Evolutionary conservation across 2,113 vertebrate genomes (phyloP).

Genomic region (Ovis canadensis): DNA sequence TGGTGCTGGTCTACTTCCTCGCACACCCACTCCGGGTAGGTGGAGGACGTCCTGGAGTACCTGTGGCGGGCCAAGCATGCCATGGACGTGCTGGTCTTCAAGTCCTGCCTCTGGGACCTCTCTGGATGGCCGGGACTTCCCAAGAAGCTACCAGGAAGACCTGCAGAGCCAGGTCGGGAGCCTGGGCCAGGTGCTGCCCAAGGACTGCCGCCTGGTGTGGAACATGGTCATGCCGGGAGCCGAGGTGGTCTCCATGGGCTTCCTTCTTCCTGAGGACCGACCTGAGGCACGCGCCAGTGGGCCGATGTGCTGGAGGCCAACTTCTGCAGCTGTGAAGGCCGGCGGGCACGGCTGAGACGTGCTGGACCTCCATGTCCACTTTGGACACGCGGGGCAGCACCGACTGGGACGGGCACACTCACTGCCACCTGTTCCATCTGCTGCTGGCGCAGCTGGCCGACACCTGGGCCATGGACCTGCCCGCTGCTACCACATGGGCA

Average conservation of each 20-base stretch:
- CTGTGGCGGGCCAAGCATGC: constrained; percentile 28
- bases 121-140: constrained; percentile 74
- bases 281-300: constrained; percentile 57
- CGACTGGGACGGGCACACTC: constrained; percentile 82
- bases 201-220: constrained; percentile 82
- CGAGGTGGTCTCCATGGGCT: constrained; percentile 76
- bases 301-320: constrained; percentile 83
- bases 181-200: constrained; percentile 68
- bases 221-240: constrained; percentile 85
- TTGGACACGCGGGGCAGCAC: constrained; percentile 76
- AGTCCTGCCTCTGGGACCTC: constrained; percentile 87
- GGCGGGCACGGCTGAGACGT: constrained; percentile 76
- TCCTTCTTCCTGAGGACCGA: constrained; percentile 67
- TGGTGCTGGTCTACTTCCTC: constrained; percentile 86
- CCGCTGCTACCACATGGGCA: rapidly evolving
- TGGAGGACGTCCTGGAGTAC: constrained; percentile 78
- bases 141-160: constrained; percentile 73
- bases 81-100: constrained; percentile 78
- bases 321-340: constrained; percentile 80
- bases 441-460: constrained; percentile 79
- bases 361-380: constrained; percentile 85
- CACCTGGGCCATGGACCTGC: constrained; percentile 81
- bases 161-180: constrained; percentile 75
- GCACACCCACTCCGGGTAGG: constrained; percentile 78
- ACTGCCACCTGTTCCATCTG: constrained; percentile 80